phyloP scores from a whole-genome alignment of 1,140 invertebrate species.

The Diabrotica virgifera region DNA sequence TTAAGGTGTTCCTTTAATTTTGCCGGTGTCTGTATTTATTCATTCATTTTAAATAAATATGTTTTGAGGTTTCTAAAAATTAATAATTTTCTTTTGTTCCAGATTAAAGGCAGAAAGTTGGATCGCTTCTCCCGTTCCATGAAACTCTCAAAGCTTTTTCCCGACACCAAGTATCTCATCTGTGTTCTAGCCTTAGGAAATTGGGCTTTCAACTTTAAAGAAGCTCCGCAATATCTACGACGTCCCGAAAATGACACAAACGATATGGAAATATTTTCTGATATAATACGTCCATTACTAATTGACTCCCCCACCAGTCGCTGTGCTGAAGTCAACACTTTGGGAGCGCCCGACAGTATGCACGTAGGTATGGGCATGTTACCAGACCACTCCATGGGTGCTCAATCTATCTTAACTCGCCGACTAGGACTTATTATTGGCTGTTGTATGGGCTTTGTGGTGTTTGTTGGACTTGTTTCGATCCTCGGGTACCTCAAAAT shows the following conservation, averaged over 20 bases:
- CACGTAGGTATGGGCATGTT: conserved; percentile 58
- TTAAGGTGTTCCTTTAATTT: too few relatives aligned
- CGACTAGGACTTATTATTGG: conserved; percentile 80
- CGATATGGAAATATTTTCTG: conserved; percentile 51
- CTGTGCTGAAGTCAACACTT: conserved; percentile 72
- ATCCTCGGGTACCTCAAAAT: conserved; percentile 82
- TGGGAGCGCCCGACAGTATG: conserved; percentile 67
- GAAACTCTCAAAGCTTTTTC: conserved; percentile 67
- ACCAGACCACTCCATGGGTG: conserved; percentile 62
- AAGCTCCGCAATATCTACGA: conserved; percentile 50
- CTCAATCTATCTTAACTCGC: conserved; percentile 68
- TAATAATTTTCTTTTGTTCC: conserved; percentile 36
- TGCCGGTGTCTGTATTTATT: too few relatives aligned
- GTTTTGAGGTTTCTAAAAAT: not conserved
- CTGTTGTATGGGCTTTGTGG: conserved; percentile 78
- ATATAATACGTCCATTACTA: conserved; percentile 59
- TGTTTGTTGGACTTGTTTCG: conserved; percentile 78
- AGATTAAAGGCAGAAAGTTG: conserved; percentile 69
- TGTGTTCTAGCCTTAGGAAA: conserved; percentile 80
- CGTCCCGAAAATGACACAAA: conserved; percentile 51
- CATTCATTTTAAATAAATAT: too few relatives aligned
- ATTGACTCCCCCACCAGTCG: conserved; percentile 70
- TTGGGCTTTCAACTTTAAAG: conserved; percentile 52
- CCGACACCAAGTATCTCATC: conserved; percentile 77
- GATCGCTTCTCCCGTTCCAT: conserved; percentile 66